Evolutionary conservation across 2,797 vertebrate genomes (phyloP).

Genomic region (Erpetoichthys calabaricus): DNA sequence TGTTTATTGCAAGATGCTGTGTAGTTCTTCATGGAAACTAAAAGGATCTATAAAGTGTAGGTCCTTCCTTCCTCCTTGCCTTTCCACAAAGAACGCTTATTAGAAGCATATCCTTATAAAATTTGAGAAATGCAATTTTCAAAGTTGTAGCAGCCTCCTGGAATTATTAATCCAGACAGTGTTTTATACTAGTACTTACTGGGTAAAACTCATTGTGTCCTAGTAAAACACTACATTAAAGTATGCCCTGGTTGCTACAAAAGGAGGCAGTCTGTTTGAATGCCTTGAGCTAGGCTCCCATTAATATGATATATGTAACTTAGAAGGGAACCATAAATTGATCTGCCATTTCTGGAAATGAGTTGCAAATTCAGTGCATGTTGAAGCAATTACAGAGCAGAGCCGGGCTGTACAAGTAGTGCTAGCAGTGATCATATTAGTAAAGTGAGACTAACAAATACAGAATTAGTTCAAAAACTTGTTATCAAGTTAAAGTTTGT

Average conservation of each 20-base stretch:
- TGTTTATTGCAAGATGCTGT: no score
- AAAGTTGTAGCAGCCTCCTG: background rate
- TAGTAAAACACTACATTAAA: conserved; percentile 14
- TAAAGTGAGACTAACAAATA: no score
- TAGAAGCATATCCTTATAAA: no score
- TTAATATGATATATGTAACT: conserved; percentile 1
- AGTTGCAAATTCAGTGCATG: conserved; percentile 19
- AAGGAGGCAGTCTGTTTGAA: conserved; percentile 2
- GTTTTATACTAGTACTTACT: conserved; percentile 1
- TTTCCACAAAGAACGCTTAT: no score
- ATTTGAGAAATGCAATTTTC: no score
- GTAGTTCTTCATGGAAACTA: no score
- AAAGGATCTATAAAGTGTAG: no score
- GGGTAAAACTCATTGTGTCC: background rate
- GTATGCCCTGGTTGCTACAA: background rate
- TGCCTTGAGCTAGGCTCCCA: background rate
- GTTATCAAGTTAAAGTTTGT: no score
- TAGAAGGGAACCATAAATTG: conserved; percentile 6
- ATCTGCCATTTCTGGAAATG: conserved; percentile 16
- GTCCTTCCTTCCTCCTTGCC: no score
- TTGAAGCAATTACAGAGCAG: conserved; percentile 27
- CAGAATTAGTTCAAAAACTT: no score
- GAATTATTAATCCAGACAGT: background rate
- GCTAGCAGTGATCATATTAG: no score
- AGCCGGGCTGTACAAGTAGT: conserved; percentile 15